These are phyloP conservation scores for Drosophila willistoni DNA, from an alignment of 1,140 invertebrate genomes.

Conservation along the genomic window DNA sequence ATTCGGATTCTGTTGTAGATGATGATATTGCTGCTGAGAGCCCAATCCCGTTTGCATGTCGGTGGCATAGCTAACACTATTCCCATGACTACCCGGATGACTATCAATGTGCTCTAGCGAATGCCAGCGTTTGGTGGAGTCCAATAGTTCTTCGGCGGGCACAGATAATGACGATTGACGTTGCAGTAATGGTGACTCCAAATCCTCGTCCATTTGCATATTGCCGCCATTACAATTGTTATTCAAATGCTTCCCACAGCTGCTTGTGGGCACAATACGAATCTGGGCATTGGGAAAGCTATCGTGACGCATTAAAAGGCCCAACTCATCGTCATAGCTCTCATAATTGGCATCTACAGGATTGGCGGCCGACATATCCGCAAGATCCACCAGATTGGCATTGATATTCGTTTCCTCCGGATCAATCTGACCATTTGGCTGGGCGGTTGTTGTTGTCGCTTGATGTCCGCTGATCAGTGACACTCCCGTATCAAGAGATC, in stretches of 20 bases:
- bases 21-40: slow-evolving; percentile 20
- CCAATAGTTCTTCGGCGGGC: slow-evolving; percentile 83
- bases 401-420: slow-evolving; percentile 36
- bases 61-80: slow-evolving; percentile 75
- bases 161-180: slow-evolving; percentile 84
- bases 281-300: slow-evolving; percentile 64
- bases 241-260: slow-evolving; percentile 82
- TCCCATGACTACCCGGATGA: slow-evolving; percentile 82
- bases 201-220: slow-evolving; percentile 82
- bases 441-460: background rate
- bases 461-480: slow-evolving; percentile 77
- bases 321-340: slow-evolving; percentile 75
- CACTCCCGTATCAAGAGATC: slow-evolving; percentile 75
- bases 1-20: background rate
- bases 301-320: slow-evolving; percentile 70
- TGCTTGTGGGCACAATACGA: slow-evolving; percentile 61
- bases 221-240: slow-evolving; percentile 83
- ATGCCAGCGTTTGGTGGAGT: slow-evolving; percentile 88
- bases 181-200: slow-evolving; percentile 85
- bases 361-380: slow-evolving; percentile 50
- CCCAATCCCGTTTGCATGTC: slow-evolving; percentile 43
- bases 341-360: slow-evolving; percentile 63
- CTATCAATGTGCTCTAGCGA: slow-evolving; percentile 88
- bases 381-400: slow-evolving; percentile 14
- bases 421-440: slow-evolving; percentile 50